Evolutionary conservation across 1,140 invertebrate genomes (phyloP).

Genomic region (Drosophila santomea): DNA sequence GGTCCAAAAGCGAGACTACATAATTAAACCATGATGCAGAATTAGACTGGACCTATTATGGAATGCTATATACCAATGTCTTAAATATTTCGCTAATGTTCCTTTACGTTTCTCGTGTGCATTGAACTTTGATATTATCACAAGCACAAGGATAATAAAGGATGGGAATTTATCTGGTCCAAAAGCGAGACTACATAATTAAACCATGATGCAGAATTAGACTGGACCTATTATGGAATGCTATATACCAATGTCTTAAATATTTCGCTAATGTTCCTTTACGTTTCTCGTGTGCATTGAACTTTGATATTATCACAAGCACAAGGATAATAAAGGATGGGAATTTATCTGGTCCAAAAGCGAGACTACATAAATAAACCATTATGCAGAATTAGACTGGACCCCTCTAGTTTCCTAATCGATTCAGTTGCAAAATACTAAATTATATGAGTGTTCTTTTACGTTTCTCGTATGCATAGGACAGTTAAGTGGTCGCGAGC

Average conservation of each 20-base stretch:
- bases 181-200: slow-evolving; percentile 70
- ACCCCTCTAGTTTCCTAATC: slow-evolving; percentile 3
- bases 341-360: slow-evolving; percentile 69
- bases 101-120: slow-evolving; percentile 76
- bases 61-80: not conserved
- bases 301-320: slow-evolving; percentile 30
- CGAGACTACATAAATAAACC: slow-evolving; percentile 64
- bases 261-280: slow-evolving; percentile 54
- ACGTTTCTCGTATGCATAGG: slow-evolving; percentile 64
- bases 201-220: slow-evolving; percentile 66
- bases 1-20: slow-evolving; percentile 73
- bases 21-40: slow-evolving; percentile 61
- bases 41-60: slow-evolving; percentile 54
- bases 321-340: slow-evolving; percentile 72
- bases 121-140: slow-evolving; percentile 20
- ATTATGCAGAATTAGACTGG: slow-evolving; percentile 67
- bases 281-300: slow-evolving; percentile 73
- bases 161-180: slow-evolving; percentile 60
- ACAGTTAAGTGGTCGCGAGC: slow-evolving; percentile 26
- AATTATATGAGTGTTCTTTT: slow-evolving; percentile 31
- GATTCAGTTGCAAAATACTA: not conserved
- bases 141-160: slow-evolving; percentile 75
- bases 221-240: slow-evolving; percentile 26
- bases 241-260: slow-evolving; percentile 5
- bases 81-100: slow-evolving; percentile 44